Conservation (phyloP, 1,140 invertebrate species). For the Scaptomyza pallida region DNA sequence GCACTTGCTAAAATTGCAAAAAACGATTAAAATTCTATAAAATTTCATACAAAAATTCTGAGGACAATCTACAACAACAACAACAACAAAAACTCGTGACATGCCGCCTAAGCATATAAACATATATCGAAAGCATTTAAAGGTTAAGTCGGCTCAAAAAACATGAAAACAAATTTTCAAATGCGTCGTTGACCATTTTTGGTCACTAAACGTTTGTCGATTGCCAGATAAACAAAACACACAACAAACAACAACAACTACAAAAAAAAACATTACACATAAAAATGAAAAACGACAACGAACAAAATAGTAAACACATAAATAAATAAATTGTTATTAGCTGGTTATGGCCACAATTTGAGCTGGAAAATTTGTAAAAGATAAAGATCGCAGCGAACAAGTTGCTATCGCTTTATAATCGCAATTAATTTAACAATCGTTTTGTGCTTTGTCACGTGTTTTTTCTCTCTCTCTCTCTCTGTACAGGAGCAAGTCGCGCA, state of each 20-base stretch:
- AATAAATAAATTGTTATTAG: constrained; percentile 79
- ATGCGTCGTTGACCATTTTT: constrained; percentile 60
- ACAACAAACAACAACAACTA: constrained; percentile 36
- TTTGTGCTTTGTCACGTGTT: constrained; percentile 29
- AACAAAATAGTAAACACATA: constrained; percentile 27
- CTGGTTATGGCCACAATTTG: constrained; percentile 77
- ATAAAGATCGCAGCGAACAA: constrained; percentile 68
- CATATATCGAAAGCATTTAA: constrained; percentile 41
- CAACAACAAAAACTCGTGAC: constrained; percentile 41
- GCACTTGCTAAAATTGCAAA: neutral
- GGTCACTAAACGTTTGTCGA: constrained; percentile 49
- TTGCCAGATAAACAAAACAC: constrained; percentile 52
- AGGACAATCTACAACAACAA: constrained; percentile 20
- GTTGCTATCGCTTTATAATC: constrained; percentile 50
- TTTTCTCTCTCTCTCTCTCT: constrained; percentile 17
- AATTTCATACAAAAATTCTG: constrained; percentile 6
- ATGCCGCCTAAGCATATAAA: neutral
- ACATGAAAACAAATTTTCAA: constrained; percentile 48
- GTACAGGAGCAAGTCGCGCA: constrained; percentile 93
- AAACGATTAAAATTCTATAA: constrained; percentile 5
- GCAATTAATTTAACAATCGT: constrained; percentile 49
- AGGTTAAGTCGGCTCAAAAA: constrained; percentile 47
- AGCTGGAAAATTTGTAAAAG: constrained; percentile 77
- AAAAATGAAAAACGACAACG: constrained; percentile 24
- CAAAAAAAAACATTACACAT: constrained; percentile 21